Evolutionary conservation across 2,888 invertebrate genomes (phyloP).

Genomic region (Argyra leucocephala): DNA sequence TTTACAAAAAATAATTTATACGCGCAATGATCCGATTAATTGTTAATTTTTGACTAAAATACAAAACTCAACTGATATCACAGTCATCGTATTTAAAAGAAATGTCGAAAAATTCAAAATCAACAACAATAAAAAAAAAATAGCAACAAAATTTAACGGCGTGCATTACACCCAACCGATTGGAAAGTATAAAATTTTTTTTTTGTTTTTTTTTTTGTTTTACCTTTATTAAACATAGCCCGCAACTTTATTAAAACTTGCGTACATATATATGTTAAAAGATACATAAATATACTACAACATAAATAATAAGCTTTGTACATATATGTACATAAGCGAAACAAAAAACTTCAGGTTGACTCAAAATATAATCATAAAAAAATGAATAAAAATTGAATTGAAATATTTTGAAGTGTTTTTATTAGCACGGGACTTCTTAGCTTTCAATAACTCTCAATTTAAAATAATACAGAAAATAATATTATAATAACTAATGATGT

Average conservation of each 20-base stretch:
- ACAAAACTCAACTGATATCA: slow-evolving; percentile 20
- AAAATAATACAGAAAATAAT: no score
- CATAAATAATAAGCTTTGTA: no score
- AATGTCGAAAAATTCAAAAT: not conserved
- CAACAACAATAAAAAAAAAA: slow-evolving; percentile 22
- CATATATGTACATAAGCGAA: no score
- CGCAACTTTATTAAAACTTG: not conserved
- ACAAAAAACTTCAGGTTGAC: no score
- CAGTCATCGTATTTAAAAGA: not conserved
- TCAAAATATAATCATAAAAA: no score
- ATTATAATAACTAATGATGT: no score
- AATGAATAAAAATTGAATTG: no score
- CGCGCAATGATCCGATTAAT: slow-evolving; percentile 21
- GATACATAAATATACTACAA: no score
- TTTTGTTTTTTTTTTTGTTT: not conserved
- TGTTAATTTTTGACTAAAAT: slow-evolving; percentile 21
- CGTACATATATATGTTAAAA: not conserved
- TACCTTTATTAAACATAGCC: not conserved
- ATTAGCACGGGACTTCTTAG: no score
- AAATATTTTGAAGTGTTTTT: no score
- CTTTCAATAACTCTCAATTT: no score
- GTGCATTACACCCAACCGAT: slow-evolving; percentile 24
- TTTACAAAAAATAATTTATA: not conserved
- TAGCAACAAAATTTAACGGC: slow-evolving; percentile 20
- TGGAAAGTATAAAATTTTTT: slow-evolving; percentile 27